Evolutionary conservation across 92 coral and sea anemone species (phyloP), one percentile per base, ranked within the genome.

Genomic region (Paragorgia papillata): DNA sequence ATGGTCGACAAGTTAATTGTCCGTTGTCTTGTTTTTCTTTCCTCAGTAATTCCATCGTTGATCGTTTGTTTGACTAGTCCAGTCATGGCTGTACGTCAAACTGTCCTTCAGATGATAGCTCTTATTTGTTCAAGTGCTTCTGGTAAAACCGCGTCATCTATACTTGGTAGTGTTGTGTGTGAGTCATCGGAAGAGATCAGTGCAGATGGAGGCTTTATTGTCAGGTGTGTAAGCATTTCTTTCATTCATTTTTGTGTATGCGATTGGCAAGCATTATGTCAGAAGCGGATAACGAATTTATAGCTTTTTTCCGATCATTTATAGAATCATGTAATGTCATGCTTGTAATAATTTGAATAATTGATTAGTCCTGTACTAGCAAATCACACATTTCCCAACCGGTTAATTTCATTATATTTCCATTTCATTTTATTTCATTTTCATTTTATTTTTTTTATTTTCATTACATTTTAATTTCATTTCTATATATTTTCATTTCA

Each of bases 101-200:
- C 80, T 5, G 95, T 87, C 12, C 14, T 91, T 0, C 32, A 85
- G 19, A 87, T 88, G 60, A 59, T 91, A 1, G 87, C 82, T 79
- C 82, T 29, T 26, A 74, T 91, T 14, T 35, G 43, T 46, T 44
- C 83, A 20, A 73, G 75, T 31, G 34, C 68, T 20, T 28, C 66
- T 69, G 34, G 62, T 44, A 86, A 69, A 43, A 82, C 80, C 0
- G 78, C 84, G 26, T 80, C 95, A n/a, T 80, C 85, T 19, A 76
- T 79, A 21, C 74, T 91, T 57, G 75, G 90, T 43, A 65, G 66
- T 26, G 77, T 70, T 53, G 54, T 94, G 57, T 84, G 64, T 32
- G 97, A 94, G 49, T 86, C 80, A 54, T 85, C 96, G 15, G 92
- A 94, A 46, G 97, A 94, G 59, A 82, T 94, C 40, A 75, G 62